phyloP scores from a whole-genome alignment of 2,797 vertebrate genomes.

The Sebastes taczanowskii region DNA sequence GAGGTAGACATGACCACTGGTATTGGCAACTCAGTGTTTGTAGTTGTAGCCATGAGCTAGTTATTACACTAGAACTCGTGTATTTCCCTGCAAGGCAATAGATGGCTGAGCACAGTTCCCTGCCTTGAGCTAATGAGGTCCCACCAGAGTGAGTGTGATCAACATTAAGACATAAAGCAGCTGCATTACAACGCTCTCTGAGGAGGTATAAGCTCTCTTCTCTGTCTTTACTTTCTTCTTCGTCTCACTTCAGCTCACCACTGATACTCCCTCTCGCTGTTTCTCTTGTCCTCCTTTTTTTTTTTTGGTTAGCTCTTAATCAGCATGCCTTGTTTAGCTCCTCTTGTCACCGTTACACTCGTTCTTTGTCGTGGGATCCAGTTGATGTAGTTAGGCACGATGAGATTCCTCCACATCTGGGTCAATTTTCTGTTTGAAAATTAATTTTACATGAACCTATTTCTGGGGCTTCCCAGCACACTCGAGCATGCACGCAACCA shows the following conservation, averaged over 20 bases:
- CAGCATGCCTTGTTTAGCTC: slow-evolving; percentile 49
- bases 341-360: slow-evolving; percentile 44
- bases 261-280: not conserved
- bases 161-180: slow-evolving; percentile 75
- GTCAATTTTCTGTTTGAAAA: slow-evolving; percentile 72
- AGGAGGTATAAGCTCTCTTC: slow-evolving; percentile 43
- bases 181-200: slow-evolving; percentile 62
- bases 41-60: slow-evolving; percentile 33
- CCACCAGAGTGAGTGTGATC: slow-evolving; percentile 69
- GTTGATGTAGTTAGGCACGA: slow-evolving; percentile 62
- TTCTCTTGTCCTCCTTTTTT: slow-evolving; percentile 33
- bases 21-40: slow-evolving; percentile 30
- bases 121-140: slow-evolving; percentile 78
- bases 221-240: slow-evolving; percentile 29
- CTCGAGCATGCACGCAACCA: not conserved
- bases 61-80: slow-evolving; percentile 49
- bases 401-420: slow-evolving; percentile 69
- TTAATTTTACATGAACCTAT: slow-evolving; percentile 73
- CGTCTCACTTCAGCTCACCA: slow-evolving; percentile 13
- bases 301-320: slow-evolving; percentile 32
- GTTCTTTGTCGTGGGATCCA: slow-evolving; percentile 54
- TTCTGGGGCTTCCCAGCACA: slow-evolving; percentile 45
- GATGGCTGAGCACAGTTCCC: slow-evolving; percentile 51
- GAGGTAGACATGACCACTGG: not conserved
- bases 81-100: slow-evolving; percentile 54